Base-by-base conservation (phyloP, 2,888 invertebrate genomes). In the Rhagophthalmus giganteus region DNA sequence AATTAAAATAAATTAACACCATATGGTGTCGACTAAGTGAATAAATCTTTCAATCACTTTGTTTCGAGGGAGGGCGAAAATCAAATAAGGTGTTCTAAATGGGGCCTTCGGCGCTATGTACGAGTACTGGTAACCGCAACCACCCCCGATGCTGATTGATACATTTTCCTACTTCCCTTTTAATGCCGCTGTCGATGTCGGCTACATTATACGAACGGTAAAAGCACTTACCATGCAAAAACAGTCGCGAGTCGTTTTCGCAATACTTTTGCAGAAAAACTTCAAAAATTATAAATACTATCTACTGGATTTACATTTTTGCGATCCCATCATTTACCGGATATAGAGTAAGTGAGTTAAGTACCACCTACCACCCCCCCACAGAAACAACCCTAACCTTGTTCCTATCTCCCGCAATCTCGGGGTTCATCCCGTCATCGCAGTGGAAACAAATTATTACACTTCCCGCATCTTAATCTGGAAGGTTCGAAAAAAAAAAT, bases 391-490 rank as follows among this genome's bases (percentile, higher is more conserved):
- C 58, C 63, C 47, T 46, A 50, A 51, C 46, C 54, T 48, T 54
- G 38, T 47, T 53, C 51, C 42, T 61, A 58, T 60, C 60, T 57
- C 50, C 56, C 61, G 62, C 66, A 67, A 69, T 68, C 69, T 67
- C 59, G 61, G 61, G 61, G 66, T 65, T 63, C 67, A 62, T 68
- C 67, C 66, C 64, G 66, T 67, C 65, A 66, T 58, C 68, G 60
- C 63, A 57, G 59, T 61, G 66, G 63, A 65, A 63, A 65, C 69
- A 69, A 70, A 70, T 70, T 69, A 70, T 68, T 69, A 65, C 69
- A 67, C 69, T 65, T 69, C 68, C 67, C 64, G 48, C 24, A 39
- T 55, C 54, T 53, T 60, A 58, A 60, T 58, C 57, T 58, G 12
- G 8, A 40, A 31, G 9, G 11, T 40, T 26, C 25, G 24, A n/a